phyloP scores from a whole-genome alignment of 2,888 invertebrate genomes.

The Drosophila greeni region DNA sequence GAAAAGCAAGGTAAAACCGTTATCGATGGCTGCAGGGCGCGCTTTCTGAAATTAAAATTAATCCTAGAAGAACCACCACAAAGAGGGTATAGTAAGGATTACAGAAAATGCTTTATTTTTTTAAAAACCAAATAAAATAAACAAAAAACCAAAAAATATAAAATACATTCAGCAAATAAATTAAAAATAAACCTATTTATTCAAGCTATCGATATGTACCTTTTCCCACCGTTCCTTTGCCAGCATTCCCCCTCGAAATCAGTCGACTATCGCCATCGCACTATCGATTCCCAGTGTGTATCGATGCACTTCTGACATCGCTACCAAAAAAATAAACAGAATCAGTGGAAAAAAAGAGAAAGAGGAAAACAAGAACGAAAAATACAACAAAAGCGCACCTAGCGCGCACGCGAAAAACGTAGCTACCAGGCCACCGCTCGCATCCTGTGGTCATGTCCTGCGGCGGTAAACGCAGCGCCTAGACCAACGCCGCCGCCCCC shows the following conservation, averaged over 20 bases:
- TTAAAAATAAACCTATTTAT: background rate
- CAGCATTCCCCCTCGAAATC: background rate
- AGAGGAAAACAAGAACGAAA: slow-evolving; percentile 56
- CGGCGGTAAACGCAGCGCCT: slow-evolving; percentile 13
- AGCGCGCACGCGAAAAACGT: slow-evolving; percentile 6
- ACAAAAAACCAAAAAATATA: too few relatives aligned
- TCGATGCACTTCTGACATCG: slow-evolving; percentile 24
- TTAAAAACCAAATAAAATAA: too few relatives aligned
- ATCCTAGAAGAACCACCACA: background rate
- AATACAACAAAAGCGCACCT: slow-evolving; percentile 40
- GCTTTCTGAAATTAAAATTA: background rate
- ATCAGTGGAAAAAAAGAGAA: slow-evolving; percentile 25
- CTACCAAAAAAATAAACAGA: slow-evolving; percentile 63
- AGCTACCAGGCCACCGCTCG: slow-evolving; percentile 1
- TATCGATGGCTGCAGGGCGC: background rate
- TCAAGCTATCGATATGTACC: background rate
- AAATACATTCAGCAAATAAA: background rate
- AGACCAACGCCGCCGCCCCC: slow-evolving; percentile 16
- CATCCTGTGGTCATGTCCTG: slow-evolving; percentile 18
- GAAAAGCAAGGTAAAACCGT: background rate
- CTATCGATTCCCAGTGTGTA: slow-evolving; percentile 3
- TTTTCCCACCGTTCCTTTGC: background rate
- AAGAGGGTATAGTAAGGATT: background rate
- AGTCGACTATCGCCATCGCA: slow-evolving; percentile 10
- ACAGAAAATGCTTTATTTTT: background rate